These are phyloP conservation scores for Atrichornis clamosus DNA, from an alignment of 2,113 vertebrate species.

Conservation along the genomic window DNA sequence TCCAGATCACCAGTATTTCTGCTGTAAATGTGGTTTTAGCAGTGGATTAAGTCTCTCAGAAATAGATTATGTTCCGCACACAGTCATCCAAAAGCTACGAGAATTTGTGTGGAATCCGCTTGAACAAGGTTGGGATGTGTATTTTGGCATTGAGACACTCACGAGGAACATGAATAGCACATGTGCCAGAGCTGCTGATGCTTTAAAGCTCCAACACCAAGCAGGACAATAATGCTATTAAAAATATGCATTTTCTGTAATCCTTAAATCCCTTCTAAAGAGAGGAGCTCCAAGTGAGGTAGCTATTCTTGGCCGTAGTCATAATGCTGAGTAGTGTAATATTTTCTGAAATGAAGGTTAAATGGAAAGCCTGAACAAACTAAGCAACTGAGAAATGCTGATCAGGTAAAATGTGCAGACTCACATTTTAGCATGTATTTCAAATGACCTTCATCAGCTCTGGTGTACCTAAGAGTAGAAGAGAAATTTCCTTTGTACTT, in stretches of 20 bases:
- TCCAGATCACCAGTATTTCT: background rate
- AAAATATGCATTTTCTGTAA: conserved; percentile 42
- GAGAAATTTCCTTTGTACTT: background rate
- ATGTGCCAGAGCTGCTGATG: background rate
- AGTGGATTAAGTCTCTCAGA: conserved; percentile 43
- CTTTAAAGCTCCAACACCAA: conserved; percentile 33
- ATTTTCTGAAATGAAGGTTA: background rate
- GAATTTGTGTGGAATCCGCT: background rate
- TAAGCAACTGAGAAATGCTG: background rate
- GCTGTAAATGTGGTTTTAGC: conserved; percentile 31
- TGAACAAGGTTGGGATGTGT: background rate
- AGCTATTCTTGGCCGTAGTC: background rate
- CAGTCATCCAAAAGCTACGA: background rate
- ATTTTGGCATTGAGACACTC: conserved; percentile 5
- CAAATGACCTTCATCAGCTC: background rate
- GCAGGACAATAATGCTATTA: conserved; percentile 38
- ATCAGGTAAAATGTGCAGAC: background rate
- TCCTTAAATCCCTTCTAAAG: conserved; percentile 54
- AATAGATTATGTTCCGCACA: background rate
- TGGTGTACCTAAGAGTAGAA: background rate
- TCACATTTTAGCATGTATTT: background rate
- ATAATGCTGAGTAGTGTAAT: background rate
- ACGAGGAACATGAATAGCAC: background rate
- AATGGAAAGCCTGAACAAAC: background rate
- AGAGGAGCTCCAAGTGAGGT: conserved; percentile 7